Base-by-base conservation (phyloP, 1,140 invertebrate genomes). In the Pseudomyrmex gracilis region DNA sequence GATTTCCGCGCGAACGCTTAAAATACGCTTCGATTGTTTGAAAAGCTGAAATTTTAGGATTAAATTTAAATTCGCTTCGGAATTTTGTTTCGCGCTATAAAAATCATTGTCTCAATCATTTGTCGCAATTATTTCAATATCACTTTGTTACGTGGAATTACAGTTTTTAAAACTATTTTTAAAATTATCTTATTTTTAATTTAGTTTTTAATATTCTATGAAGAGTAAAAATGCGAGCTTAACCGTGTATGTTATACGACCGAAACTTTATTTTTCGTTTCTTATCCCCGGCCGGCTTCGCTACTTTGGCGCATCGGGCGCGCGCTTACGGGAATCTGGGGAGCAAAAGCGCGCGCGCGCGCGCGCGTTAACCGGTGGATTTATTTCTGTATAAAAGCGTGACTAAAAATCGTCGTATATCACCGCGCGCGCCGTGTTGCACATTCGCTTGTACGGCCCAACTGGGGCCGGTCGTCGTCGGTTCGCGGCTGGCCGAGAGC, bases 311-410 rank as follows among this genome's bases (percentile, higher is more conserved):
- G 15, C 64, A 13, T 63, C 34, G 43, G 20, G 71, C 64, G 68
- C 58, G 49, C 67, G 51, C 73, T 87, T 89, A 84, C 87, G 87
- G 73, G 90, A 89, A 90, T 90, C 88, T 85, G 85, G 87, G 85
- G 89, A 87, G 84, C 83, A 66, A 5, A 7, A 5, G 34, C 34
- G 34, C 34, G 24, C 24, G 24, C 24, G 77, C 84, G 85, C 76
- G 84, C 76, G 73, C 89, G 85, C 86, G 90, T 90, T 89, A 90
- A 89, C 89, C 89, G 87, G 60, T 63, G 88, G 86, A 91, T 91
- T 91, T 91, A 91, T 91, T 90, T 91, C 88, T 87, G 90, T 90
- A 91, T 90, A 90, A 91, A 91, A 88, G 90, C 90, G 89, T 91
- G 90, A 91, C 90, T 91, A 91, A 91, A 91, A 91, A 91, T 91